These are phyloP conservation scores for Vespertilio murinus DNA, from an alignment of 2,797 vertebrate genomes.

Conservation along the genomic window DNA sequence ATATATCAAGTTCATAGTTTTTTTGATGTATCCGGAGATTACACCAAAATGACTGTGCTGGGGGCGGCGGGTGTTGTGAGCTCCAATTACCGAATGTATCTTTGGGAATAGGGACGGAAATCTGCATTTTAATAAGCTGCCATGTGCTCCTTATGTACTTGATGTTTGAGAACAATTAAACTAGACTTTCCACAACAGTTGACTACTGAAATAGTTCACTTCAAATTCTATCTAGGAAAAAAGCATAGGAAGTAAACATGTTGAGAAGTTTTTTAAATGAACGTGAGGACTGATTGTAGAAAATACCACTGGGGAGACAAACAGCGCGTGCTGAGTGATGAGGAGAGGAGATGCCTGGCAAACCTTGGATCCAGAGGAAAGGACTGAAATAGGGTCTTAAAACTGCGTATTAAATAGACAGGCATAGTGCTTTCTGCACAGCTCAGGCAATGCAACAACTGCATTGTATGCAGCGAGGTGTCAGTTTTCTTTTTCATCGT, in stretches of 20 bases:
- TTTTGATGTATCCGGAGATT: background rate
- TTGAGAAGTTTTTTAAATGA: background rate
- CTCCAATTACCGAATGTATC: background rate
- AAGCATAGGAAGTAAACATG: background rate
- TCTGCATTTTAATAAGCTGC: background rate
- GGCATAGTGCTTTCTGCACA: background rate
- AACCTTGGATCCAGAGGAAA: background rate
- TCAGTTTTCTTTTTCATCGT: background rate
- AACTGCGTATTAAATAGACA: background rate
- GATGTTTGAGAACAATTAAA: background rate
- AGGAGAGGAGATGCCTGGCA: background rate
- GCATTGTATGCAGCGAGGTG: background rate
- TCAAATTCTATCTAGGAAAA: background rate
- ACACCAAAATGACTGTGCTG: background rate
- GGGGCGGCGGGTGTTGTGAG: background rate
- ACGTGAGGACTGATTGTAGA: background rate
- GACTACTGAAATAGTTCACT: background rate
- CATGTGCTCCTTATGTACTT: background rate
- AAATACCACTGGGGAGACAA: background rate
- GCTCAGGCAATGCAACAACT: background rate
- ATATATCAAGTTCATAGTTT: background rate
- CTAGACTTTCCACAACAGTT: background rate
- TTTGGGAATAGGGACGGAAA: background rate
- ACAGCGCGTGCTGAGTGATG: background rate
- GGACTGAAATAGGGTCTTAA: background rate